These are phyloP conservation scores for Tetrax tetrax DNA, from an alignment of 2,113 vertebrate species.

Conservation along the genomic window DNA sequence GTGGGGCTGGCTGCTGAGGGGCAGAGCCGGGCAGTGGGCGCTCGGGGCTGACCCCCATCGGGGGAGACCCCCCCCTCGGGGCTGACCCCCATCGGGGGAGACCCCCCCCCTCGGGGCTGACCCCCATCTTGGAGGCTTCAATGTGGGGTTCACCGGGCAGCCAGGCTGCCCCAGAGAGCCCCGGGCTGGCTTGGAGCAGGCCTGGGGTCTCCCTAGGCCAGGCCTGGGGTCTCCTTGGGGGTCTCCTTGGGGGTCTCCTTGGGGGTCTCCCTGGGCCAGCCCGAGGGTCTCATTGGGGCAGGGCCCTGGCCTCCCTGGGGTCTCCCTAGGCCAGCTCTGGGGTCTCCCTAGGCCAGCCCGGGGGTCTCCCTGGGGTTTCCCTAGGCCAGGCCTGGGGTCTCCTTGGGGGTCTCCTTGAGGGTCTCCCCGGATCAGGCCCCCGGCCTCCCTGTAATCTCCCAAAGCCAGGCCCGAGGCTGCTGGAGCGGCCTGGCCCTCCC, in stretches of 20 bases:
- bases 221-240: not conserved
- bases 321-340: not conserved
- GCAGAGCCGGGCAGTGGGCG: fast-evolving
- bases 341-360: no score
- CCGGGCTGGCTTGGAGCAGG: no score
- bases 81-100: not conserved
- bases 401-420: not conserved
- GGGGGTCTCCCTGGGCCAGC: not conserved
- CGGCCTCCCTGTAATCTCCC: not conserved
- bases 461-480: not conserved
- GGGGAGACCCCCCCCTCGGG: no score
- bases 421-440: not conserved
- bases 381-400: no score
- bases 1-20: not conserved
- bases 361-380: no score
- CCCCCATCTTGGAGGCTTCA: not conserved
- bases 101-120: not conserved
- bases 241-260: not conserved
- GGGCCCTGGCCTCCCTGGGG: no score
- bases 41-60: not conserved
- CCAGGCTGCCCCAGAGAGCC: no score
- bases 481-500: no score
- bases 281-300: not conserved
- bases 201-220: not conserved
- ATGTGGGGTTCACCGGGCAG: not conserved